phyloP scores from a whole-genome alignment of 2,888 invertebrate species.

The Polyploca ridens region DNA sequence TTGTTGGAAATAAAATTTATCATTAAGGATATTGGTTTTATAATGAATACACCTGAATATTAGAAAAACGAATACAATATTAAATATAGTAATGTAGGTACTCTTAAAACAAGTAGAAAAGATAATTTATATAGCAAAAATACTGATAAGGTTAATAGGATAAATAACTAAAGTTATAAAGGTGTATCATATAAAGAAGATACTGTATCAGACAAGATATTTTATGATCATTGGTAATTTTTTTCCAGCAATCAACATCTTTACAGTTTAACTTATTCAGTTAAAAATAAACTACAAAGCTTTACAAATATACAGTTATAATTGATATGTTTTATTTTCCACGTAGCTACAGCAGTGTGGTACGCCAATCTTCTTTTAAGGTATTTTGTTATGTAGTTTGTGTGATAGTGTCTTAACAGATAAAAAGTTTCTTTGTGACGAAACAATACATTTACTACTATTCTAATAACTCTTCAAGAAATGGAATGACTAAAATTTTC shows the following conservation, averaged over 20 bases:
- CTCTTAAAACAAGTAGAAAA: no score
- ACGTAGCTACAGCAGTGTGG: slow-evolving; percentile 65
- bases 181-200: no score
- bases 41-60: background rate
- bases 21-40: slow-evolving; percentile 30
- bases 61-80: background rate
- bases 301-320: background rate
- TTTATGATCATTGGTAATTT: no score
- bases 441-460: background rate
- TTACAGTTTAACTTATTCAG: no score
- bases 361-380: slow-evolving; percentile 59
- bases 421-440: background rate
- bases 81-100: no score
- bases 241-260: no score
- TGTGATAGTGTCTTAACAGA: slow-evolving; percentile 28
- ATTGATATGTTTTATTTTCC: slow-evolving; percentile 39
- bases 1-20: slow-evolving; percentile 70
- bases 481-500: background rate
- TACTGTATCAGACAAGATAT: no score
- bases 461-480: background rate
- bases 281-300: no score
- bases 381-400: slow-evolving; percentile 38
- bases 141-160: no score
- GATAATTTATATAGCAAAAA: no score
- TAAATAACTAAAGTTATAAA: no score